Base-by-base conservation (phyloP, 2,888 invertebrate genomes). In the Caenorhabditis uteleia region DNA sequence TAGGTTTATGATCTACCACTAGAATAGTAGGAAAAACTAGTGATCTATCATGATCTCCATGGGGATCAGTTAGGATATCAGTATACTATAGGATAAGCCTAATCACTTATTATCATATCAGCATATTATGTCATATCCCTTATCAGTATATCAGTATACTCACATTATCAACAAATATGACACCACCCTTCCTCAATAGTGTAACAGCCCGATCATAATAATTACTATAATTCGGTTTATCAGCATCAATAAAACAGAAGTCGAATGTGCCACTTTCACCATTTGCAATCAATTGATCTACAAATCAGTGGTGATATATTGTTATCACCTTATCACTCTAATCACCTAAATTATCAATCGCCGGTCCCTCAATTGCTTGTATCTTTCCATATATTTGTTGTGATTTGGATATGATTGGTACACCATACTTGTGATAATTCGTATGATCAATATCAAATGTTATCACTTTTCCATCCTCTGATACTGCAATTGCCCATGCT, bases 101-200 rank as follows among this genome's bases (percentile, higher is more conserved):
- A n/a, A n/a, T n/a, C n/a, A n/a, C n/a, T n/a, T n/a, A n/a, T n/a
- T n/a, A n/a, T n/a, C n/a, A n/a, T n/a, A n/a, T n/a, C n/a, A n/a
- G n/a, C n/a, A n/a, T n/a, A n/a, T n/a, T n/a, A n/a, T n/a, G n/a
- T n/a, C n/a, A n/a, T n/a, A n/a, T n/a, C n/a, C n/a, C n/a, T n/a
- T n/a, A n/a, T n/a, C n/a, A n/a, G n/a, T n/a, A n/a, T n/a, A n/a
- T n/a, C n/a, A n/a, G n/a, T n/a, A n/a, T 0, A 53, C 75, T 71
- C 34, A 78, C 79, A 51, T 85, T 86, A 68, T 85, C 86, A 26
- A 86, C 70, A 3, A 84, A 79, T 40, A 85, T 83, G 45, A 86
- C 79, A 39, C 86, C 85, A 18, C 85, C 84, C 20, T 75, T 64
- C 12, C 83, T 68, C 21, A 86, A 42, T 42, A 86, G 75, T 38